phyloP scores from a whole-genome alignment of 2,113 vertebrate species.

The Rhea pennata region DNA sequence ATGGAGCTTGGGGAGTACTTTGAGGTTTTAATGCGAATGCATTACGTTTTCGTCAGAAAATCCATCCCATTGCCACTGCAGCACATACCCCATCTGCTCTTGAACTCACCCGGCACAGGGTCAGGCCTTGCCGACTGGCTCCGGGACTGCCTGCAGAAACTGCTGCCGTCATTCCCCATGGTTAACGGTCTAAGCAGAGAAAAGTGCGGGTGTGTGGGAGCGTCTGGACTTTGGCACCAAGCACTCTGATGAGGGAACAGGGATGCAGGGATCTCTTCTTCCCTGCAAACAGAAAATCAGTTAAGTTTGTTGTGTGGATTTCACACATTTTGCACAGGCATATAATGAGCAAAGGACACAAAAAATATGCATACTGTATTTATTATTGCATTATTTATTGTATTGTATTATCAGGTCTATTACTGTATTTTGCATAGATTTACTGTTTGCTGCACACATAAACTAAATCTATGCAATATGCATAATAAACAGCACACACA shows the following conservation, averaged over 20 bases:
- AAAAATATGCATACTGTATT: neutral
- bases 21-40: neutral
- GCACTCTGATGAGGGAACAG: constrained; percentile 28
- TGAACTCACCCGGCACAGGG: constrained; percentile 38
- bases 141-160: neutral
- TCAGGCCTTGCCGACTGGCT: neutral
- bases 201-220: constrained; percentile 55
- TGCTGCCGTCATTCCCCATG: neutral
- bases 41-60: neutral
- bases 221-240: constrained; percentile 58
- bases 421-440: neutral
- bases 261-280: constrained; percentile 8
- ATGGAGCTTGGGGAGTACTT: neutral
- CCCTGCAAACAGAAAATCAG: constrained; percentile 48
- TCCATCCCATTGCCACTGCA: neutral
- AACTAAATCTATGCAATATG: neutral
- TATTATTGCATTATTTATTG: neutral
- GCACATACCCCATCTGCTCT: too few relatives aligned
- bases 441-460: neutral
- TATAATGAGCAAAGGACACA: neutral
- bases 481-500: neutral
- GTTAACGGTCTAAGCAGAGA: neutral
- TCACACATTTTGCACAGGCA: neutral
- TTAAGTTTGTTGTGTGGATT: neutral
- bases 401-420: neutral